Percentiles rank a stretch among this genome's conserved stretches.
Conservation (phyloP, 2,888 invertebrate genomes). For the Hesperia comma region DNA sequence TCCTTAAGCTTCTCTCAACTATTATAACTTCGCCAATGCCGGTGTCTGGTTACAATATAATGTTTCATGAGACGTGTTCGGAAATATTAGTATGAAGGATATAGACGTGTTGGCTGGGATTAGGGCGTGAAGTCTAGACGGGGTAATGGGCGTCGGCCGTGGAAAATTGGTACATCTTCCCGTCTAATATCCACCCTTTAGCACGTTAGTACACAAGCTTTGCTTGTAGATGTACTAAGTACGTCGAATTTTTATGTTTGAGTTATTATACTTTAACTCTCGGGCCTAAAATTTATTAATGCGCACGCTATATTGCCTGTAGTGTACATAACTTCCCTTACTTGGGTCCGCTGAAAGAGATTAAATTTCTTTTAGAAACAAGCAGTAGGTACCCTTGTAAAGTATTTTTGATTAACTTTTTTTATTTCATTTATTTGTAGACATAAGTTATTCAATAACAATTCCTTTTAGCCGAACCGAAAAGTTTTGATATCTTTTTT, state of each 20-base stretch:
- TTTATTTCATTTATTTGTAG: too few species aligned
- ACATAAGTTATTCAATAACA: too few species aligned
- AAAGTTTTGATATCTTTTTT: background rate
- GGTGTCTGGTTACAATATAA: background rate
- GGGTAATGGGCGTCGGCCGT: slow-evolving; percentile 2
- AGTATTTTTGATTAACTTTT: too few species aligned
- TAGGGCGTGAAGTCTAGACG: slow-evolving; percentile 10
- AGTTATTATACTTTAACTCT: too few species aligned
- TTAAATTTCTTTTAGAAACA: too few species aligned
- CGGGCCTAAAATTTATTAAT: too few species aligned
- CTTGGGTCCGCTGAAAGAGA: too few species aligned
- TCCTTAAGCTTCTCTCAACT: background rate
- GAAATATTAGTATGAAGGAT: slow-evolving; percentile 3
- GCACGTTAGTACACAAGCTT: background rate
- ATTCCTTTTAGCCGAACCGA: too few species aligned
- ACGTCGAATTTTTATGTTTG: too few species aligned
- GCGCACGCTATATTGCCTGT: too few species aligned
- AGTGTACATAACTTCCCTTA: too few species aligned
- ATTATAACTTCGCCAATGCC: background rate
- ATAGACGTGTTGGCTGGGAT: background rate
- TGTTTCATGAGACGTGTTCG: slow-evolving; percentile 5
- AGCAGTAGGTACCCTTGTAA: too few species aligned
- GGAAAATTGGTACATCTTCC: background rate
- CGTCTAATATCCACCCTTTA: background rate
- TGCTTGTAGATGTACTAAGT: background rate